A percentile compares a stretch with the other conserved stretches of the same genome.
Conservation (phyloP, 2,888 invertebrate genomes). For the Zaprionus bogoriensis region DNA sequence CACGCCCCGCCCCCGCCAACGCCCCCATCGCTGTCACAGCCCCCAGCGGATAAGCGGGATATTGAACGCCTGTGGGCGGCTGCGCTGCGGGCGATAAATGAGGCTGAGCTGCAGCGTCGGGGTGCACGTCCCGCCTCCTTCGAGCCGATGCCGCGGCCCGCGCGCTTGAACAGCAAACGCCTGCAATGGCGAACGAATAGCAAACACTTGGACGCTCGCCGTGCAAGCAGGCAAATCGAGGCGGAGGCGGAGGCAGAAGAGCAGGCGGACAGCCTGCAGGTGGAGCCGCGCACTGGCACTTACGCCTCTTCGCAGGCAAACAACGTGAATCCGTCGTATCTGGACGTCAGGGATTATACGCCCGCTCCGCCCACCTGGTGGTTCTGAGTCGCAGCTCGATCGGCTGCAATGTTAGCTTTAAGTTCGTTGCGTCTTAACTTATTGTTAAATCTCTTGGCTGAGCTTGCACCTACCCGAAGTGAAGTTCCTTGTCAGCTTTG, state of each 20-base stretch:
- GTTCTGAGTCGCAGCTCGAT: constrained; percentile 20
- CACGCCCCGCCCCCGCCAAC: neutral
- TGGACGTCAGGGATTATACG: constrained; percentile 41
- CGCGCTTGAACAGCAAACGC: constrained; percentile 53
- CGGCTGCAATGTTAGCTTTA: neutral
- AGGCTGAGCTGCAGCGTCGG: constrained; percentile 39
- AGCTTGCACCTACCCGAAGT: too few species aligned
- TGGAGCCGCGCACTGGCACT: constrained; percentile 7
- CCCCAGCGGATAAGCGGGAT: constrained; percentile 8
- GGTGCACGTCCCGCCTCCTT: neutral
- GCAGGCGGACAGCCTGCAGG: neutral
- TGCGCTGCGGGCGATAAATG: constrained; percentile 47
- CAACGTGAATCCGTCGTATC: constrained; percentile 42
- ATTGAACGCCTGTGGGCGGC: constrained; percentile 30
- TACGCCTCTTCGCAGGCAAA: neutral
- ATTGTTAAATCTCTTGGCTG: neutral
- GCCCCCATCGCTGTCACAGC: too few species aligned
- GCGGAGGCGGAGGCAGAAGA: neutral
- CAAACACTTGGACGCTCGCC: constrained; percentile 12
- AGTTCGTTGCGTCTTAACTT: neutral
- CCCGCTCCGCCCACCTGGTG: constrained; percentile 43
- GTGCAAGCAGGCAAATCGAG: neutral
- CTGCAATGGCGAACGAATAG: constrained; percentile 48
- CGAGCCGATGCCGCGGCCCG: constrained; percentile 3
- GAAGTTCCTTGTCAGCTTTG: too few species aligned